A percentile compares a stretch with the other conserved stretches of the same genome.
Conservation (phyloP, 2,797 vertebrate genomes). For the Sebastes steindachneri region DNA sequence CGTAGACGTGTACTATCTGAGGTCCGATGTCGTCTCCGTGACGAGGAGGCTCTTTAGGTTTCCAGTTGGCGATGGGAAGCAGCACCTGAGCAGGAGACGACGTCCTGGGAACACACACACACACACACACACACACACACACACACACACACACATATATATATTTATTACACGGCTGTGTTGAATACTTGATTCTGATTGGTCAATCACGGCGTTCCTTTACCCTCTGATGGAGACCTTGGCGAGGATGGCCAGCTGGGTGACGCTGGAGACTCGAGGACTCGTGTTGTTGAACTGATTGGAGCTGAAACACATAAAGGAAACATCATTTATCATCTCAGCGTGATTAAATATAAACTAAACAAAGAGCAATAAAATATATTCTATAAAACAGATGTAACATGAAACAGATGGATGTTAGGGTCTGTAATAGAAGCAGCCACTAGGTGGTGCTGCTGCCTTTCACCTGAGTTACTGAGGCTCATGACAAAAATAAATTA, state of each 20-base stretch:
- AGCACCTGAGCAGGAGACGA: constrained; percentile 93
- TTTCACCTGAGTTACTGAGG: too few species aligned
- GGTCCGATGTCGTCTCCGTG: constrained; percentile 93
- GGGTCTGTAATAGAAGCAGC: background rate
- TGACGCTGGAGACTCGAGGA: constrained; percentile 83
- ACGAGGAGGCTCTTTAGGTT: constrained; percentile 84
- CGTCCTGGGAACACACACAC: constrained; percentile 73
- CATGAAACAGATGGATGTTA: background rate
- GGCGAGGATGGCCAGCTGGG: constrained; percentile 89
- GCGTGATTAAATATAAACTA: background rate
- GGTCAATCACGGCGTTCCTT: background rate
- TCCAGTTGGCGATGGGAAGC: constrained; percentile 95
- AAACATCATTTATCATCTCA: background rate
- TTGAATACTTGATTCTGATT: too few species aligned
- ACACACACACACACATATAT: background rate
- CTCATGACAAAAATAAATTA: too few species aligned
- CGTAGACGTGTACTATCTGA: constrained; percentile 92
- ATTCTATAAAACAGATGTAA: background rate
- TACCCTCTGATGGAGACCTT: constrained; percentile 96
- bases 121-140: too few species aligned
- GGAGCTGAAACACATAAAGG: constrained; percentile 83
- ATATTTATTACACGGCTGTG: too few species aligned
- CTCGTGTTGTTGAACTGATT: constrained; percentile 92
- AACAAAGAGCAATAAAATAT: background rate
- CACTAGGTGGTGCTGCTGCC: constrained; percentile 40